Base-by-base conservation (phyloP, 1,140 invertebrate species). In the Cydia pomonella region DNA sequence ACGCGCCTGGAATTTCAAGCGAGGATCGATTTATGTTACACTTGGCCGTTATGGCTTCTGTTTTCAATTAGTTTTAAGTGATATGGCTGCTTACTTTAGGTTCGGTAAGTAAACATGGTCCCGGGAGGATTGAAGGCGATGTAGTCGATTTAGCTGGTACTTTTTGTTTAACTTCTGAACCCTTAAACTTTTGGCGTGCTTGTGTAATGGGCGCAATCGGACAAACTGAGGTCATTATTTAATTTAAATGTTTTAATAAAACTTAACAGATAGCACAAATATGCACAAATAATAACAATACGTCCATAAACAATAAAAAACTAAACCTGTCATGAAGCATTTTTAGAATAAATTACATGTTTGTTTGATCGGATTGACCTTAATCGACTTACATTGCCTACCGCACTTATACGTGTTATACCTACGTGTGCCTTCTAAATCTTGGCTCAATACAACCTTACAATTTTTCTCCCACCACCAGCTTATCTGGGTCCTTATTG, bases 61-160 rank as follows among this genome's bases (percentile, higher is more conserved):
- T 69, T 69, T 69, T 69, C 64, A 69, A 69, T 69, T 69, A 69
- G 64, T 69, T 69, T 69, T 69, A 69, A 69, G 64, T 69, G 64
- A 69, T 69, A 69, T 69, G 64, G 64, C 29, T 21, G 29, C 27
- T 59, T 59, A 21, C 53, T 59, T 59, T 59, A 9, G 53, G 53
- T 23, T 59, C 21, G 18, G 53, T 59, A 53, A 53, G 50, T 21
- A 59, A 59, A 59, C 53, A 59, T 59, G 21, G 50, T 9, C 50
- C 53, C 21, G 7, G 7, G 50, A 53, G 50, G 53, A 21, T 59
- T 23, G 21, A 23, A 59, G 21, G 53, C 53, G 18, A 23, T 59
- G 53, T 59, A 10, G 3, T 12, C 18, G 53, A 23, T 59, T 59
- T 59, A 59, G 21, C 18, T 23, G 53, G 1, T 53, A 53, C 50